Conservation (phyloP, 2,888 invertebrate species). For the Agonopterix alstromeriana region DNA sequence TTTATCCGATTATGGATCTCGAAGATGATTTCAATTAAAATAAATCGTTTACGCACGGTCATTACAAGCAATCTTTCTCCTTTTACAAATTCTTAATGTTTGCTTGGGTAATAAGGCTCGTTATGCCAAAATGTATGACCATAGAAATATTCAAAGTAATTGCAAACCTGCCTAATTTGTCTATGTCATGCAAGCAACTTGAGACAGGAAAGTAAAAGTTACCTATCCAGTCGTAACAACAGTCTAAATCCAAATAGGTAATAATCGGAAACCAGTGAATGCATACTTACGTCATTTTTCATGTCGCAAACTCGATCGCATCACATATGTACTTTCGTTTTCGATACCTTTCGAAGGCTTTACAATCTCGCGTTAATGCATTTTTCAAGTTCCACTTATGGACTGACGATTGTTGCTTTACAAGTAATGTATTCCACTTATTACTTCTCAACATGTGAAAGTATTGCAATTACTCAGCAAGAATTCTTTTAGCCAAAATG, state of each 20-base stretch:
- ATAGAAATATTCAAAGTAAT: neutral
- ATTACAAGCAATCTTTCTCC: no score
- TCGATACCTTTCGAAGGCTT: constrained; percentile 14
- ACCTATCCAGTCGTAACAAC: constrained; percentile 14
- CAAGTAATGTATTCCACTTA: constrained; percentile 13
- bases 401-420: constrained; percentile 26
- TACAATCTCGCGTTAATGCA: constrained; percentile 13
- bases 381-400: constrained; percentile 28
- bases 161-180: constrained; percentile 5
- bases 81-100: no score
- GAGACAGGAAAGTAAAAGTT: constrained; percentile 32
- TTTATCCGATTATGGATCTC: no score
- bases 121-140: neutral
- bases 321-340: constrained; percentile 36
- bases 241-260: constrained; percentile 5
- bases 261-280: constrained; percentile 4
- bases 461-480: constrained; percentile 4
- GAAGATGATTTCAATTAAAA: no score
- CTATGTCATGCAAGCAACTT: constrained; percentile 3
- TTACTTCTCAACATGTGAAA: constrained; percentile 6
- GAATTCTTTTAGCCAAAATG: neutral
- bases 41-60: no score
- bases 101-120: neutral
- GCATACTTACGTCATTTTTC: constrained; percentile 11
- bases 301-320: constrained; percentile 23